Conservation (phyloP, 2,797 vertebrate species). For the Morelia viridis region DNA sequence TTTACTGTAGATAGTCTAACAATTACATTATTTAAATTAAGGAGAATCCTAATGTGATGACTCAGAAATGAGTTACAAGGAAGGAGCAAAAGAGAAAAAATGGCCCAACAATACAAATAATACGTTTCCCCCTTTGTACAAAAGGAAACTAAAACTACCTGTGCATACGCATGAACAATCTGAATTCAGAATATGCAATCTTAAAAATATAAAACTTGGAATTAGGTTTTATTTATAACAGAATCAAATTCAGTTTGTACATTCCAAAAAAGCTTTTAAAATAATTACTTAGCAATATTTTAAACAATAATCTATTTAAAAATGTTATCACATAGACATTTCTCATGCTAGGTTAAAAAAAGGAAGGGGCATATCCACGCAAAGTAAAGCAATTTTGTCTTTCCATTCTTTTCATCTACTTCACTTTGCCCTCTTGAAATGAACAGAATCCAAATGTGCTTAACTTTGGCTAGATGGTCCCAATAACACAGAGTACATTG, state of each 20-base stretch:
- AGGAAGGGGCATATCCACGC: not conserved
- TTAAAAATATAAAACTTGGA: conserved; percentile 22
- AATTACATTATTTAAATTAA: too few species aligned
- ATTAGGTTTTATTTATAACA: not conserved
- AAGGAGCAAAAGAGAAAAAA: too few species aligned
- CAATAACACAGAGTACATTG: not conserved
- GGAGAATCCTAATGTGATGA: too few species aligned
- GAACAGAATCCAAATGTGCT: not conserved
- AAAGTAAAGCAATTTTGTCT: not conserved
- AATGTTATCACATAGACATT: not conserved
- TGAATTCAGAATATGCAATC: not conserved
- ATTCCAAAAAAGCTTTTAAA: not conserved
- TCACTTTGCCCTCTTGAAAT: not conserved
- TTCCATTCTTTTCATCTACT: not conserved
- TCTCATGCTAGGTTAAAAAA: not conserved
- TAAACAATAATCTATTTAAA: not conserved
- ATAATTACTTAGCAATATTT: not conserved
- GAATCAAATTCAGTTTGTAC: not conserved
- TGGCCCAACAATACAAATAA: not conserved
- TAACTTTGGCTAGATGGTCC: not conserved
- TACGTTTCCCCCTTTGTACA: not conserved
- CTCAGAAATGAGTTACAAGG: too few species aligned
- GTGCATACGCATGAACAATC: not conserved
- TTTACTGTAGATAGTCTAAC: too few species aligned
- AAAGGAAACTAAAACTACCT: not conserved